A percentile compares a stretch with the other conserved stretches of the same genome.
Evolutionary conservation across 2,797 vertebrate genomes (phyloP).

Genomic region (Microhierax caerulescens): DNA sequence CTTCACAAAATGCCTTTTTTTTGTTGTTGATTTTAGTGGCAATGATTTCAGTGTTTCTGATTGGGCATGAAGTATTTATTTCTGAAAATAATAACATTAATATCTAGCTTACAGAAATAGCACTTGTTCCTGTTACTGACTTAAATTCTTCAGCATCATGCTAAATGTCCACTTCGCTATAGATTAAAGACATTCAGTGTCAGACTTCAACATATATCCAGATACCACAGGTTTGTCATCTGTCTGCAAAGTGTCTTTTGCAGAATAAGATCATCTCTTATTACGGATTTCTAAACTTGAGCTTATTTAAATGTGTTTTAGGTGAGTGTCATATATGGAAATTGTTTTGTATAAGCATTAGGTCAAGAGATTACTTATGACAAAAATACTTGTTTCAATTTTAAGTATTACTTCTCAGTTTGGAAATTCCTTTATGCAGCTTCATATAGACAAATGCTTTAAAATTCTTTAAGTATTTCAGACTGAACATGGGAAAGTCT

Average conservation of each 20-base stretch:
- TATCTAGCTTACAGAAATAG: neutral
- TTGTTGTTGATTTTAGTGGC: neutral
- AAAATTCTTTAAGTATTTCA: neutral
- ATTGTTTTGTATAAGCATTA: constrained; percentile 42
- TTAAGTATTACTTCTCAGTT: neutral
- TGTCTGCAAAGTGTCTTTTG: neutral
- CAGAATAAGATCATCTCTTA: neutral
- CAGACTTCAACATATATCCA: neutral
- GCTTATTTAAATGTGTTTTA: neutral
- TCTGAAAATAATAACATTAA: neutral
- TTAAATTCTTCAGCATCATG: neutral
- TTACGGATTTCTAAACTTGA: neutral
- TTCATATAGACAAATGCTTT: constrained; percentile 2
- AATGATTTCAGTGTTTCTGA: neutral
- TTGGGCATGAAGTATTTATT: neutral
- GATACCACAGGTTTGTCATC: neutral
- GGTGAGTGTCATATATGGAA: neutral
- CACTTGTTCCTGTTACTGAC: neutral
- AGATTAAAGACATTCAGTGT: neutral
- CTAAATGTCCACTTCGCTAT: neutral
- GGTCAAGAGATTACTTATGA: constrained; percentile 10
- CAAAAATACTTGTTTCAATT: constrained; percentile 49
- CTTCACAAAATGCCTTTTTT: neutral
- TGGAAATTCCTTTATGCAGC: constrained; percentile 41
- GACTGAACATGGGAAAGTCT: neutral